Conservation (phyloP, 2,888 invertebrate genomes). For the Pheosia gnoma region DNA sequence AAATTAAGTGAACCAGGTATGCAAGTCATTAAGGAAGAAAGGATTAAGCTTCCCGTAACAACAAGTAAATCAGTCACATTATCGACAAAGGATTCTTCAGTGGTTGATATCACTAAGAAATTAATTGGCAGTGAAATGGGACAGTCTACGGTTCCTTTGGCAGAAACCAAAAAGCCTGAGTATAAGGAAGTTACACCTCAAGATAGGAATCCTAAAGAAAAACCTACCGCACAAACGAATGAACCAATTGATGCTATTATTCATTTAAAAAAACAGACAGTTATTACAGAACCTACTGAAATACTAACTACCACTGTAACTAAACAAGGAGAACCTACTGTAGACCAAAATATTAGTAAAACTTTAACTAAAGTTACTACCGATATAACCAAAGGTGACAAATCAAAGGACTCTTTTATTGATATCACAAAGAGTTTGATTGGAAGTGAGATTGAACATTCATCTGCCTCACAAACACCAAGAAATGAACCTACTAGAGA, state of each 20-base stretch:
- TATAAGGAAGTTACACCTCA: neutral
- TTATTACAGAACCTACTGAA: constrained; percentile 19
- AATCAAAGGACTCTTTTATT: constrained; percentile 8
- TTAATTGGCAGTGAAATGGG: constrained; percentile 41
- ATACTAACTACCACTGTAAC: constrained; percentile 13
- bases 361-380: neutral
- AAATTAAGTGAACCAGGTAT: constrained; percentile 40
- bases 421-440: constrained; percentile 23
- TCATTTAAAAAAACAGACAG: constrained; percentile 6
- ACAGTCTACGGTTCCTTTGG: constrained; percentile 20
- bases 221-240: neutral
- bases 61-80: constrained; percentile 21
- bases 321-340: constrained; percentile 14
- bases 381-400: neutral
- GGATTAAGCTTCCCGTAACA: constrained; percentile 9
- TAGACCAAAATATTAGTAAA: constrained; percentile 13
- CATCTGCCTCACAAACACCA: neutral
- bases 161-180: constrained; percentile 16
- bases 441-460: constrained; percentile 24
- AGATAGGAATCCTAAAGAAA: neutral
- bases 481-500: neutral
- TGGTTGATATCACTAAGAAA: constrained; percentile 29
- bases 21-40: constrained; percentile 22
- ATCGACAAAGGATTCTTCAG: constrained; percentile 5
- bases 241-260: neutral